phyloP scores from a whole-genome alignment of 1,140 invertebrate genomes.

The Drosophila pachea region DNA sequence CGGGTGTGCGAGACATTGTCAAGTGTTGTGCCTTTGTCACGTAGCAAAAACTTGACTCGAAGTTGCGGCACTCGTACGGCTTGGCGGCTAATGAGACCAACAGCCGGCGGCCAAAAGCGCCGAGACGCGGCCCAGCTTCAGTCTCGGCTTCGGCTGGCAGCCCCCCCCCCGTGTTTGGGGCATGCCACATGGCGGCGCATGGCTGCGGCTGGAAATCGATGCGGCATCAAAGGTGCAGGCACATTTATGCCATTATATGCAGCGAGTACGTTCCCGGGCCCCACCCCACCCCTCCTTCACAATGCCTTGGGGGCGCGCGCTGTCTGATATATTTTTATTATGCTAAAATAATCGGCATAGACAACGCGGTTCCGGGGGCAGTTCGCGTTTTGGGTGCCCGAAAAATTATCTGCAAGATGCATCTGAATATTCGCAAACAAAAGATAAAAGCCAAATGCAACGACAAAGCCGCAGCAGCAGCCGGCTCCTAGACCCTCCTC shows the following conservation, averaged over 20 bases:
- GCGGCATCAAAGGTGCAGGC: conserved; percentile 69
- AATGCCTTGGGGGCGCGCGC: conserved; percentile 31
- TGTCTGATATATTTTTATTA: conserved; percentile 75
- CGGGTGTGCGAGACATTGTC: conserved; percentile 59
- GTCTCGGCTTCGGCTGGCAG: conserved; percentile 11
- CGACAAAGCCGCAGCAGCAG: too few relatives aligned
- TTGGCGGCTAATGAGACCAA: conserved; percentile 49
- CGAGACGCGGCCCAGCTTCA: conserved; percentile 25
- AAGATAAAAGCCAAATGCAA: conserved; percentile 75
- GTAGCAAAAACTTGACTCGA: conserved; percentile 70
- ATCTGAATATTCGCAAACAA: conserved; percentile 76
- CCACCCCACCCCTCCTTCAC: neutral
- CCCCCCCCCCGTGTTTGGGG: neutral
- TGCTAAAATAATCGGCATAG: conserved; percentile 75
- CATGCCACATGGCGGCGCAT: conserved; percentile 32
- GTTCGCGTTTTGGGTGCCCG: conserved; percentile 55
- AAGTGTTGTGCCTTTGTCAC: conserved; percentile 74
- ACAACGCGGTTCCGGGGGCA: conserved; percentile 32
- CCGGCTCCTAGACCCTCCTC: too few relatives aligned
- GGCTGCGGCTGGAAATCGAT: conserved; percentile 75
- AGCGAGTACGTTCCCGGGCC: conserved; percentile 6
- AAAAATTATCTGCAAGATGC: conserved; percentile 74
- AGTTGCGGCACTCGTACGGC: conserved; percentile 36
- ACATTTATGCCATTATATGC: conserved; percentile 75
- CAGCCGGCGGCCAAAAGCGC: conserved; percentile 59